Evolutionary conservation across 2,113 vertebrate genomes (phyloP), one percentile per base, ranked within the genome.

Genomic region (Strigops habroptila): DNA sequence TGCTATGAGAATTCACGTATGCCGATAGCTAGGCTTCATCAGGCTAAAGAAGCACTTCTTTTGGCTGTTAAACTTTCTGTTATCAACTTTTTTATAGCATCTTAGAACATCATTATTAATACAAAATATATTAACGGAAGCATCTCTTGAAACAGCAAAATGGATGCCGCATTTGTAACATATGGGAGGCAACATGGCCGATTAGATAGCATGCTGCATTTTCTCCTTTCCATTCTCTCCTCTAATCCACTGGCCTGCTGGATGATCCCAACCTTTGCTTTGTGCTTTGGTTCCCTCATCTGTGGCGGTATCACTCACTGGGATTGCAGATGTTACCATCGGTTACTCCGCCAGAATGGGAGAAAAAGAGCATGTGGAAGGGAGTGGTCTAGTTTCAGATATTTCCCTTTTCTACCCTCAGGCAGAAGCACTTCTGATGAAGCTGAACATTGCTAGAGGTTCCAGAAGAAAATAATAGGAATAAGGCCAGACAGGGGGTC

Each of bases 321-420:
- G 37, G 67, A 91, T 73, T 73, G 57, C 44, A 84, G 73, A 52
- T 52, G 41, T 60, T 76, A 22, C 59, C 39, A 24, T 35, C 65
- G 60, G 62, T 33, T 60, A 63, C n/a, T 67, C 0, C 0, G n/a
- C 43, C 65, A 84, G 2, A 5, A 55, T 1, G 48, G 48, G 27
- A 84, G 25, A 51, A 73, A 68, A 60, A 48, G 30, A 85, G 18
- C 52, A 79, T 6, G 18, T 16, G 83, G 51, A 88, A 87, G n/a
- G 35, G 70, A 90, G n/a, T 25, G 46, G 49, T 73, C 41, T 62
- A 77, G 25, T 51, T 35, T 5, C 63, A 69, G 53, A 3, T 28
- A 79, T 73, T 80, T 27, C 57, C 52, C 33, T 17, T 62, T 30
- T 55, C 62, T 28, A 52, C 69, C 46, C 37, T 79, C 59, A 49